phyloP scores from a whole-genome alignment of 2,797 vertebrate species.

The Tokudaia tokunoshimensis region DNA sequence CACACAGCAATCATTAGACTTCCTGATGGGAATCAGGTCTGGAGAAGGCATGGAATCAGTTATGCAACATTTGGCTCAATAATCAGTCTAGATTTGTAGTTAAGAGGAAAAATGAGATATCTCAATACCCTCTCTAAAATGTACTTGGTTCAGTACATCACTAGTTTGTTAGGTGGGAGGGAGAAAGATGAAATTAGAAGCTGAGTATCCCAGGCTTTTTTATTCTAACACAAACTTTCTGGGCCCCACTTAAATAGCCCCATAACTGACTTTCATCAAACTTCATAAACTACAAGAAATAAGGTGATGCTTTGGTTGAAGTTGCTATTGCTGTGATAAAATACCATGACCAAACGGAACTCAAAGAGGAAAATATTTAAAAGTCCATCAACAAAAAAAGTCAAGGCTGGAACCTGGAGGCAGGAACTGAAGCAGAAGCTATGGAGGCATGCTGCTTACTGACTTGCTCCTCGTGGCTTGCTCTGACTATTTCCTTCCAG shows the following conservation, averaged over 20 bases:
- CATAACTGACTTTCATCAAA: not conserved
- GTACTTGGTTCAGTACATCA: not conserved
- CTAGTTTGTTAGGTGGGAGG: not conserved
- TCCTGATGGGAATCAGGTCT: not conserved
- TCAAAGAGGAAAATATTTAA: not conserved
- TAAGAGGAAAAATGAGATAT: not conserved
- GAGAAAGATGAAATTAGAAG: not conserved
- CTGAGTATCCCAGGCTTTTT: not conserved
- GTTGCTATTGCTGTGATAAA: not conserved
- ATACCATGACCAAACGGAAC: not conserved
- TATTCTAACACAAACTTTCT: slow-evolving; percentile 12
- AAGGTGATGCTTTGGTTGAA: not conserved
- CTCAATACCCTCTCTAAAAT: not conserved
- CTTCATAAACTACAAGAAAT: not conserved
- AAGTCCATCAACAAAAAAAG: not conserved
- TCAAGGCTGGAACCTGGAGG: not conserved
- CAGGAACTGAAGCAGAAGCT: not conserved
- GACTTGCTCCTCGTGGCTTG: not conserved
- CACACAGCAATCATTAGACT: not conserved
- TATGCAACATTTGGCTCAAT: not conserved
- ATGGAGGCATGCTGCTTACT: not conserved
- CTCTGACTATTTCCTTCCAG: not conserved
- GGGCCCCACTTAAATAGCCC: not conserved
- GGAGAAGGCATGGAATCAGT: not conserved
- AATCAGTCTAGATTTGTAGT: not conserved